These are phyloP conservation scores for Pelochelys cantorii DNA, from an alignment of 2,797 vertebrate genomes.

Conservation along the genomic window DNA sequence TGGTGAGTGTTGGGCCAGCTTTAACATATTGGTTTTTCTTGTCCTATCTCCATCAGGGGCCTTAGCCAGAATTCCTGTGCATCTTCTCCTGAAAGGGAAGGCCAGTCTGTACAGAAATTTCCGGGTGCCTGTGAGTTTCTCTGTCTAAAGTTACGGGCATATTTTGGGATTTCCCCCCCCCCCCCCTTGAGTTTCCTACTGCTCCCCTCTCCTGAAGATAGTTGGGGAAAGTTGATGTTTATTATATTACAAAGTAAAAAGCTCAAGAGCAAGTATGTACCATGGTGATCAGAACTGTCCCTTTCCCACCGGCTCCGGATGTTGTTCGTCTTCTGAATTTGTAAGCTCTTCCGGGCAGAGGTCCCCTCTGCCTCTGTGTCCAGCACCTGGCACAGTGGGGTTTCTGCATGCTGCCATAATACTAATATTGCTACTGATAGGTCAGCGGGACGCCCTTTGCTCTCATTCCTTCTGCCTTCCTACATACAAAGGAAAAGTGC, in stretches of 20 bases:
- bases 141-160: not conserved
- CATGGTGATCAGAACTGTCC: not conserved
- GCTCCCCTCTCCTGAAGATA: too few relatives aligned
- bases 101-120: slow-evolving; percentile 57
- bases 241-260: not conserved
- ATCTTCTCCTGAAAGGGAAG: slow-evolving; percentile 65
- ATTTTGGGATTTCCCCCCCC: not conserved
- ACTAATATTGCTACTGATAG: not conserved
- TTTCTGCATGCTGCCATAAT: not conserved
- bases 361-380: not conserved
- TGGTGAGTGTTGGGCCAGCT: not conserved
- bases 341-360: not conserved
- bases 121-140: slow-evolving; percentile 44
- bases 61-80: slow-evolving; percentile 40
- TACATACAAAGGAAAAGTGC: fast-evolving
- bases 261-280: not conserved
- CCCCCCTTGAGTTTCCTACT: not conserved
- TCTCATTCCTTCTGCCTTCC: not conserved
- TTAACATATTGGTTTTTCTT: not conserved
- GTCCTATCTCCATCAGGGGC: not conserved
- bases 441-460: not conserved
- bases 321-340: not conserved
- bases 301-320: not conserved
- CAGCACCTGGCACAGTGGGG: not conserved
- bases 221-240: not conserved